Percentiles rank a stretch among this genome's conserved stretches.
Evolutionary conservation across 2,888 invertebrate genomes (phyloP).

Genomic region (Drosophila monieri): DNA sequence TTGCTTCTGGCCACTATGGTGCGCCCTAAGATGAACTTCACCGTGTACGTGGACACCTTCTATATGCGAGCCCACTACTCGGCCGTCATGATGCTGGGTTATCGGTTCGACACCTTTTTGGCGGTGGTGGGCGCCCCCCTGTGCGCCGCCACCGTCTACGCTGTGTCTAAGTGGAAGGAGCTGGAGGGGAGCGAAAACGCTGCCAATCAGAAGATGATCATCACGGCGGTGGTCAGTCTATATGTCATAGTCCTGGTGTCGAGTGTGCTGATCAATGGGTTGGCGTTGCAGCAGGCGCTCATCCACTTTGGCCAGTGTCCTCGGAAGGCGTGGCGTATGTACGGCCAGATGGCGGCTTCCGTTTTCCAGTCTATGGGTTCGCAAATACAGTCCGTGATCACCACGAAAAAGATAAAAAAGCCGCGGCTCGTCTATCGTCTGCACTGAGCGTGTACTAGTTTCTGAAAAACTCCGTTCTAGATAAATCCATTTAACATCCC

Average conservation of each 20-base stretch:
- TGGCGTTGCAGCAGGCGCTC: constrained; percentile 29
- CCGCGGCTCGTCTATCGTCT: constrained; percentile 9
- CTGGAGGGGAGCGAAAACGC: background rate
- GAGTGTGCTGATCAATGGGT: constrained; percentile 26
- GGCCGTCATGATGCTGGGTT: constrained; percentile 21
- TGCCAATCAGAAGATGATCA: constrained; percentile 4
- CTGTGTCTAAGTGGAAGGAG: constrained; percentile 28
- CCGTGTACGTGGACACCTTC: constrained; percentile 18
- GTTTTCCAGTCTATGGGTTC: background rate
- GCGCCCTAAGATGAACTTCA: constrained; percentile 37
- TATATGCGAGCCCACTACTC: constrained; percentile 20
- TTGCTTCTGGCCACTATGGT: constrained; percentile 24
- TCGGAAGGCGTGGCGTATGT: constrained; percentile 25
- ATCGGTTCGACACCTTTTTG: constrained; percentile 18
- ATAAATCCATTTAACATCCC: background rate
- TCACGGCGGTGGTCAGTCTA: background rate
- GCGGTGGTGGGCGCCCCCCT: constrained; percentile 28
- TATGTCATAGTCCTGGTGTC: constrained; percentile 14
- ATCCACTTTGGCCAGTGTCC: constrained; percentile 23
- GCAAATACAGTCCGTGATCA: background rate
- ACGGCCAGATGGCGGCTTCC: constrained; percentile 16
- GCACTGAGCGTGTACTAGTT: background rate
- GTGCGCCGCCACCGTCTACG: constrained; percentile 21
- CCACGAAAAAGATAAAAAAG: background rate
- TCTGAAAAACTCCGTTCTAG: too few relatives aligned